A percentile compares a stretch with the other conserved stretches of the same genome.
Conservation (phyloP, 2,888 invertebrate genomes). For the Drosophila mimica region DNA sequence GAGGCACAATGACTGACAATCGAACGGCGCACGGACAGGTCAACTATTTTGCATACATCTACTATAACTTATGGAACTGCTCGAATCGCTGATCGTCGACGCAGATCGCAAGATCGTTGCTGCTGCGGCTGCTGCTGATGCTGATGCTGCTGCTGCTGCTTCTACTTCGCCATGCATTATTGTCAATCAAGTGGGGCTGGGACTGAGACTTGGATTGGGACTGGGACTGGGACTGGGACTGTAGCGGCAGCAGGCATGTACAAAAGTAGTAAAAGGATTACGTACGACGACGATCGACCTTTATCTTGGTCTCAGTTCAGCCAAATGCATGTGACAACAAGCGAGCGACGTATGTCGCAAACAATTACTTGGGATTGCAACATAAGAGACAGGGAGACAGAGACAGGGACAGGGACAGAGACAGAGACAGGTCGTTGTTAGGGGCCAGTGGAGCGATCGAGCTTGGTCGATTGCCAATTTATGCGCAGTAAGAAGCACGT, state of each 20-base stretch:
- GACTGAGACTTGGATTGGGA: slow-evolving; percentile 24
- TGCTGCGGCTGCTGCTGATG: slow-evolving; percentile 32
- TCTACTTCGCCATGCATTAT: slow-evolving; percentile 80
- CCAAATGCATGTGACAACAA: slow-evolving; percentile 76
- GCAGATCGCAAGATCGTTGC: slow-evolving; percentile 63
- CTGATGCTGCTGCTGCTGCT: slow-evolving; percentile 53
- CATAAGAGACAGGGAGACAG: slow-evolving; percentile 48
- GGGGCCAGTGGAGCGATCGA: slow-evolving; percentile 41
- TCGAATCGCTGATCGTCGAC: slow-evolving; percentile 70
- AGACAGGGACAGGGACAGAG: slow-evolving; percentile 20
- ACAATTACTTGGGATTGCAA: slow-evolving; percentile 82
- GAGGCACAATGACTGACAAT: slow-evolving; percentile 79
- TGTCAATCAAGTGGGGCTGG: slow-evolving; percentile 78
- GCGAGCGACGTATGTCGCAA: slow-evolving; percentile 81
- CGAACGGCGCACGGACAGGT: slow-evolving; percentile 81
- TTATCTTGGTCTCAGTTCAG: slow-evolving; percentile 62
- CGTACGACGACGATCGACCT: slow-evolving; percentile 73
- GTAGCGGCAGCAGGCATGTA: slow-evolving; percentile 44
- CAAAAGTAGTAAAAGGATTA: slow-evolving; percentile 76
- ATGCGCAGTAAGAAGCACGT: slow-evolving; percentile 68
- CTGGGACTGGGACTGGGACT: slow-evolving; percentile 26
- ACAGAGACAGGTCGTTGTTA: slow-evolving; percentile 42
- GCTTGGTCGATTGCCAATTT: slow-evolving; percentile 64
- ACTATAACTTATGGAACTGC: slow-evolving; percentile 82
- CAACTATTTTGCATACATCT: slow-evolving; percentile 84